These are phyloP conservation scores for Cyclargus thomasi DNA, from an alignment of 1,140 invertebrate genomes.

Conservation along the genomic window DNA sequence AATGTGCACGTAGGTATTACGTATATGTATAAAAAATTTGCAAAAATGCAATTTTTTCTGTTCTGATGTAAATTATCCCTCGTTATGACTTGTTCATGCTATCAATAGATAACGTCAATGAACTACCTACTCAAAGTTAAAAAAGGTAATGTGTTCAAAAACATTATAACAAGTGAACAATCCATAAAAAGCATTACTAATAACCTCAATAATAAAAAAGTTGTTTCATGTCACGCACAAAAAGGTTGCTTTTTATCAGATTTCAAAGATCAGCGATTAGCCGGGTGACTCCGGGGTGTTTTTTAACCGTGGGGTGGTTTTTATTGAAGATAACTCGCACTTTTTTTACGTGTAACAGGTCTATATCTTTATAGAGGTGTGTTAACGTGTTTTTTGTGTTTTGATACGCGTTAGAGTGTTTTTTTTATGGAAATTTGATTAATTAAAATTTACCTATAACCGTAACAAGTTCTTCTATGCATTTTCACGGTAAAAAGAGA, in stretches of 20 bases:
- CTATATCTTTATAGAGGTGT: background rate
- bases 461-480: background rate
- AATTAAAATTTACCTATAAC: background rate
- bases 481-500: no score
- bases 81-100: no score
- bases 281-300: constrained; percentile 31
- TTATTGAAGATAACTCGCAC: constrained; percentile 29
- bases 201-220: background rate
- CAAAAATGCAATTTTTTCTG: no score
- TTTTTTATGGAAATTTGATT: background rate
- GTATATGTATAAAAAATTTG: no score
- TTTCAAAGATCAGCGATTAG: constrained; percentile 10
- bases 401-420: background rate
- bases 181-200: background rate
- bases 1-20: no score
- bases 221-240: constrained; percentile 9
- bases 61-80: no score
- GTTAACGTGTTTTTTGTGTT: constrained; percentile 11
- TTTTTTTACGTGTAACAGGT: constrained; percentile 7
- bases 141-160: no score
- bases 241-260: constrained; percentile 21
- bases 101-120: no score
- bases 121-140: no score
- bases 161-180: background rate
- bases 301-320: constrained; percentile 48